A percentile compares a stretch with the other conserved stretches of the same genome.
Conservation (phyloP, 2,113 vertebrate genomes). For the Python bivittatus region DNA sequence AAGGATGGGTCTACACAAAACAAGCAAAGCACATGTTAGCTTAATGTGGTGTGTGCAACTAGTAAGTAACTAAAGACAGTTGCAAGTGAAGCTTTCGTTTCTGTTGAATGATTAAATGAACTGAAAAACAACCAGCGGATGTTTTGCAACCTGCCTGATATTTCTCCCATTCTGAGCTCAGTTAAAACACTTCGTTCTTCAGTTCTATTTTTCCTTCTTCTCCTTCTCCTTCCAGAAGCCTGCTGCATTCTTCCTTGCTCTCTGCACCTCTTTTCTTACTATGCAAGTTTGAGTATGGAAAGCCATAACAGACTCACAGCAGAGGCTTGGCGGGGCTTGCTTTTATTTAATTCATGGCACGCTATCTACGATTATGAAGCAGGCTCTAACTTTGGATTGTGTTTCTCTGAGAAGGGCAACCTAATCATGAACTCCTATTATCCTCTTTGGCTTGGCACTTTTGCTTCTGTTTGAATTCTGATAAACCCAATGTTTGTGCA, state of each 20-base stretch:
- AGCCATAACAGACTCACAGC: slow-evolving; percentile 16
- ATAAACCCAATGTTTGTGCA: slow-evolving; percentile 64
- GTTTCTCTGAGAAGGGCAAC: slow-evolving; percentile 37
- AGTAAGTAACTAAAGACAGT: neutral
- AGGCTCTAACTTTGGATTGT: slow-evolving; percentile 47
- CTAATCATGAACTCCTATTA: slow-evolving; percentile 50
- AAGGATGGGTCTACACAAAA: neutral
- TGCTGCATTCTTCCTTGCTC: slow-evolving; percentile 38
- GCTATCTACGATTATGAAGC: slow-evolving; percentile 48
- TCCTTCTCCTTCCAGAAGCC: slow-evolving; percentile 33
- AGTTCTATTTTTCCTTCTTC: neutral
- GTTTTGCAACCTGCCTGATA: slow-evolving; percentile 24
- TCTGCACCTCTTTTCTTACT: slow-evolving; percentile 28
- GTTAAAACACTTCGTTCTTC: slow-evolving; percentile 32
- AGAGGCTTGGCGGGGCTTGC: neutral
- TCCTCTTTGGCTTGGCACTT: slow-evolving; percentile 64
- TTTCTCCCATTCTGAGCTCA: neutral
- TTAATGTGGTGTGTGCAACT: neutral
- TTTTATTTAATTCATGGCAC: slow-evolving; percentile 45
- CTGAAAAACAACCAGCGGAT: neutral
- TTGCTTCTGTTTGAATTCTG: slow-evolving; percentile 53
- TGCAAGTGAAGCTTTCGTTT: neutral
- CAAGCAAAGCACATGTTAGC: neutral
- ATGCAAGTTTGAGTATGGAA: neutral
- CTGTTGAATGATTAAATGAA: neutral